A percentile compares a stretch with the other conserved stretches of the same genome.
These are phyloP conservation scores for Synergus japonicus DNA, from an alignment of 2,888 invertebrate species.

Conservation along the genomic window DNA sequence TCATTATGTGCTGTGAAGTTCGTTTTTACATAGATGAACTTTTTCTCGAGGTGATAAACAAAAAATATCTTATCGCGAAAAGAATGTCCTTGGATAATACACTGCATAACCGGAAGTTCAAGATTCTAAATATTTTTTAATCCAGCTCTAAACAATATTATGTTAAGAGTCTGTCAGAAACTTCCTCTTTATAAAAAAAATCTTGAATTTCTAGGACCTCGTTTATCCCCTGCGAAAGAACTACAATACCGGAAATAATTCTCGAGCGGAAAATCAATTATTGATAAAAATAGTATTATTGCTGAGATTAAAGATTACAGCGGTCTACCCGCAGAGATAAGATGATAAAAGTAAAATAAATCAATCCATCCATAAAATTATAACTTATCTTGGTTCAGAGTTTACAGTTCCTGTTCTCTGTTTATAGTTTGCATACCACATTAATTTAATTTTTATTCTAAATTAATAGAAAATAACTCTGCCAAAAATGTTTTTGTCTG, in stretches of 20 bases:
- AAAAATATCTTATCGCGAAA: constrained; percentile 6
- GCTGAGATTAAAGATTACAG: background rate
- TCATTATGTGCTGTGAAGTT: background rate
- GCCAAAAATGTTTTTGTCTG: too few relatives aligned
- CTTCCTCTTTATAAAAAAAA: background rate
- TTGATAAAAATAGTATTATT: background rate
- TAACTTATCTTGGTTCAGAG: too few relatives aligned
- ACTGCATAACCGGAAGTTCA: background rate
- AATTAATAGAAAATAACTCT: too few relatives aligned
- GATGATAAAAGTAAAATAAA: too few relatives aligned
- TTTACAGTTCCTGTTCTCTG: too few relatives aligned
- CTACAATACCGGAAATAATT: background rate
- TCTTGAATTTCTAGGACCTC: background rate
- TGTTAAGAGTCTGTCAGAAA: background rate
- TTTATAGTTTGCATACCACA: too few relatives aligned
- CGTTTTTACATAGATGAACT: background rate
- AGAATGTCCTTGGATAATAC: background rate
- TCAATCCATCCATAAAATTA: too few relatives aligned
- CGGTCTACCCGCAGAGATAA: too few relatives aligned
- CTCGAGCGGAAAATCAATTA: background rate
- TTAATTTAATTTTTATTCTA: too few relatives aligned
- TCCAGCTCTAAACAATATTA: background rate
- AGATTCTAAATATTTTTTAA: background rate
- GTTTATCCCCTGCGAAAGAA: background rate
- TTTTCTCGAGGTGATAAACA: background rate